Evolutionary conservation across 2,797 vertebrate species (phyloP).

Genomic region (Diplodus puntazzo): DNA sequence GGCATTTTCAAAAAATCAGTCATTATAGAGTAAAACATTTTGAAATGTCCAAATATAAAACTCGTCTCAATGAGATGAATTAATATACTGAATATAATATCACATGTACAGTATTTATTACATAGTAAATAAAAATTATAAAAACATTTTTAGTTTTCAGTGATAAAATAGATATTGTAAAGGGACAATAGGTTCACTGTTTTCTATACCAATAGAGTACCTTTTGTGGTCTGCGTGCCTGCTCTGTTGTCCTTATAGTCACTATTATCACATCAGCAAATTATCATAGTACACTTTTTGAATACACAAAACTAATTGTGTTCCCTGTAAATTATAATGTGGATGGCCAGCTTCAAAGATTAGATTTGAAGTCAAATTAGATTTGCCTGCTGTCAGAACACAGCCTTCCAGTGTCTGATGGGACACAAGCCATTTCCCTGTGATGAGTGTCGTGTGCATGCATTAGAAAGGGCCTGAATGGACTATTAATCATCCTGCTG

Average conservation of each 20-base stretch:
- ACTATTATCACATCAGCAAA: slow-evolving; percentile 7
- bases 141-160: background rate
- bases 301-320: slow-evolving; percentile 13
- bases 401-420: slow-evolving; percentile 1
- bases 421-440: slow-evolving; percentile 21
- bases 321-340: slow-evolving; percentile 29
- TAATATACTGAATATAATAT: too few species aligned
- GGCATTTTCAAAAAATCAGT: too few species aligned
- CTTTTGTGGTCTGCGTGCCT: background rate
- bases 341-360: slow-evolving; percentile 27
- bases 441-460: slow-evolving; percentile 19
- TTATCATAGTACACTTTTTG: background rate
- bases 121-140: too few species aligned
- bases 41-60: too few species aligned
- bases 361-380: slow-evolving; percentile 39
- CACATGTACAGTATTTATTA: too few species aligned
- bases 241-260: background rate
- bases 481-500: slow-evolving; percentile 42
- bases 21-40: too few species aligned
- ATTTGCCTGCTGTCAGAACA: slow-evolving; percentile 47
- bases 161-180: background rate
- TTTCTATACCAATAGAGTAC: background rate
- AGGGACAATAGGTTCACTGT: background rate
- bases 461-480: slow-evolving; percentile 29
- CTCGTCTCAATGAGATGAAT: too few species aligned